Base-by-base conservation (phyloP, 2,113 vertebrate genomes). In the Paedocypris sp. region DNA sequence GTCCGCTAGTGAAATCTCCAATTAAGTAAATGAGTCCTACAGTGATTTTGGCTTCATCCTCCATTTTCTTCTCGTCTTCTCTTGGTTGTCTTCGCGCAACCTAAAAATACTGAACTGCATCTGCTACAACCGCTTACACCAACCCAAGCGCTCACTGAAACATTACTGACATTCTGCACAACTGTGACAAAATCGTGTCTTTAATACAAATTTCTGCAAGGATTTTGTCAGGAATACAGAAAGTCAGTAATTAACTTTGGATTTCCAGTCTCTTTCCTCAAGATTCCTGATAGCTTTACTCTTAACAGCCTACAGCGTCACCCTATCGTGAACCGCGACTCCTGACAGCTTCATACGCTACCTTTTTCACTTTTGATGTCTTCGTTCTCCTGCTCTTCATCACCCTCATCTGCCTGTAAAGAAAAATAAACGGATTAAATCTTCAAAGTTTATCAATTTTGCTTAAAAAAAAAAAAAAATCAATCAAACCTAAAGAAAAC, bases 301-400 rank as follows among this genome's bases (percentile, higher is more conserved):
- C 67, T 69, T 23, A 45, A 46, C 2, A 42, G 42, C 15, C n/a
- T 57, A 43, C 12, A 29, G 43, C 26, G 50, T 58, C 28, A 50
- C 31, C 58, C 36, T 58, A 52, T 35, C 41, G 23, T 66, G 5
- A 38, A 64, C 1, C 22, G 6, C 9, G 29, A 66, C 33, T 51
- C 13, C 25, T 51, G 80, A 77, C 75, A 76, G 45, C 70, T 79
- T 74, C 75, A 82, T 80, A 80, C 87, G 88, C 87, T 97, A 97
- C 94, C 94, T 96, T 87, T 86, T 76, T 89, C 87, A 79, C 80
- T 78, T 26, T 78, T 81, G 2, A 74, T 50, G 12, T 88, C 84
- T 61, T 86, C 86, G 60, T 70, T 74, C 11, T 86, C 87, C 83
- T 87, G 67, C 57, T 76, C 75, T 61, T 20, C 49, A 4, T 66